Base-by-base conservation (phyloP, 2,797 vertebrate species). In the Ceryle rudis region DNA sequence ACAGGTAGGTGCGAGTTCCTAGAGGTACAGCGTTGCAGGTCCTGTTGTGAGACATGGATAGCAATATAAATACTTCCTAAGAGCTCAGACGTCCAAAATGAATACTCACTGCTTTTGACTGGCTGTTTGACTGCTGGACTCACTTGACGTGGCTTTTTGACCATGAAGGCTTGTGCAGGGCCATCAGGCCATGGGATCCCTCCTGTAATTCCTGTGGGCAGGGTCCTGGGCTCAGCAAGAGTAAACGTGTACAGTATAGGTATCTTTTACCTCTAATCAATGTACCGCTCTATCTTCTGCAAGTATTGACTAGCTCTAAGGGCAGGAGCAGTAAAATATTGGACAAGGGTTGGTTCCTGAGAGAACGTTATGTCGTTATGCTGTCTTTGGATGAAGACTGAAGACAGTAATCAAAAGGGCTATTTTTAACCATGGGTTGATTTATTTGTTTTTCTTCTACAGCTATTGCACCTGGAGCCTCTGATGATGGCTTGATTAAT, bases 401-500 rank as follows among this genome's bases (percentile, higher is more conserved):
- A 97, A 93, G 88, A 89, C 93, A 93, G 92, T 94, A 96, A 97
- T 97, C 96, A 95, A 95, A 95, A 95, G 57, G 72, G 52, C 94
- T 97, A 95, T 97, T 97, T 96, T 96, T 97, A 97, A 95, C 92
- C 46, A 15, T 78, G 67, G 61, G 74, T 77, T 97, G 95, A 96
- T 95, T 93, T 96, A 96, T 97, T 96, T 96, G 83, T 91, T 96
- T 96, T 95, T 74, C 88, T 93, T 82, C 57, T 91, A 47, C 64
- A 78, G 86, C 86, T 95, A 78, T 94, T 95, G 95, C 92, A 96
- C 86, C 80, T 90, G 94, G 75, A 92, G 79, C 86, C 69, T 49
- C 78, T 89, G 91, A 85, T 93, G 95, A 94, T 95, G 92, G 88
- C 64, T 96, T 96, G 96, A 95, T 95, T 97, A 97, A 95, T 95